Evolutionary conservation across 2,797 vertebrate species (phyloP).

Genomic region (Acanthurus leucopareius): DNA sequence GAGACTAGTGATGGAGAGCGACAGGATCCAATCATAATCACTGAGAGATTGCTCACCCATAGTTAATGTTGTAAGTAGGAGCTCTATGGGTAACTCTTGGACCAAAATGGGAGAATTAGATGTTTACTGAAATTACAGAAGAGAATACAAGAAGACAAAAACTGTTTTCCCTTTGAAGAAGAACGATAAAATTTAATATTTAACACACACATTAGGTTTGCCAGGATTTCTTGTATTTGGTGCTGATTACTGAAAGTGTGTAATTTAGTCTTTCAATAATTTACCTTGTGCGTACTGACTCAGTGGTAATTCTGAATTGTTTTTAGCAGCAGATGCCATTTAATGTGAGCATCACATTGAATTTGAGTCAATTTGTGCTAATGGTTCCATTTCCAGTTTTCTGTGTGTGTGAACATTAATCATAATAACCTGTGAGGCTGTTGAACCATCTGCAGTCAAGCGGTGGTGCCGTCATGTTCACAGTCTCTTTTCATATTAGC

Average conservation of each 20-base stretch:
- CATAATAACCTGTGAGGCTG: background rate
- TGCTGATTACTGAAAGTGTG: background rate
- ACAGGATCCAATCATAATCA: constrained; percentile 46
- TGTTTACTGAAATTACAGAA: background rate
- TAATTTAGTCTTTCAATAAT: background rate
- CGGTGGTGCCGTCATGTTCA: background rate
- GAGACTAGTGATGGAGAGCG: constrained; percentile 38
- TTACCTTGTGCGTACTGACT: background rate
- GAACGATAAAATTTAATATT: background rate
- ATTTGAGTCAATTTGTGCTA: constrained; percentile 3
- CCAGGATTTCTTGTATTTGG: background rate
- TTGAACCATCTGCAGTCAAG: constrained; percentile 4
- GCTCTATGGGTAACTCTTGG: background rate
- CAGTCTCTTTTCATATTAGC: background rate
- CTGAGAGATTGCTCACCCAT: constrained; percentile 10
- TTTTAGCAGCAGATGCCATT: constrained; percentile 9
- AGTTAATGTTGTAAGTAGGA: constrained; percentile 10
- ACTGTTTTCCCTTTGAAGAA: background rate
- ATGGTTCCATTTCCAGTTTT: constrained; percentile 20
- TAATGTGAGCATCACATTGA: background rate
- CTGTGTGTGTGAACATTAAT: constrained; percentile 17
- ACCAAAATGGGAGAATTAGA: background rate
- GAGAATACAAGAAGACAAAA: background rate
- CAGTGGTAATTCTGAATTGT: background rate
- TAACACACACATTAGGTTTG: constrained; percentile 1